phyloP scores from a whole-genome alignment of 2,888 invertebrate species.

The Adelognathus sp. region DNA sequence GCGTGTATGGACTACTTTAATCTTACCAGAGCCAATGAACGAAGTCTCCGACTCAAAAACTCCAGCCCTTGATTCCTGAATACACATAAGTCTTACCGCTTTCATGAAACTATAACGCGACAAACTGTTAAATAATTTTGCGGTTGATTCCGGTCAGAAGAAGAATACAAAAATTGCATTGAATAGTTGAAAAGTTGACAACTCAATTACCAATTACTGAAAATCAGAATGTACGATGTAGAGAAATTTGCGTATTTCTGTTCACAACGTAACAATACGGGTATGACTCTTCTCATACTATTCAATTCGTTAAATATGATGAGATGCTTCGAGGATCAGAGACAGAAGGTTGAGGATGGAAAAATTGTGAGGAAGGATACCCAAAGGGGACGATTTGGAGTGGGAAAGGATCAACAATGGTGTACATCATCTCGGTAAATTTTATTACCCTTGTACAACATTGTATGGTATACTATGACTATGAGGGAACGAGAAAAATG shows the following conservation, averaged over 20 bases:
- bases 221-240: not conserved
- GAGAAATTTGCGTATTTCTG: not conserved
- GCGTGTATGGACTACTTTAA: too few species aligned
- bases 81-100: not conserved
- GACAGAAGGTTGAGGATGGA: not conserved
- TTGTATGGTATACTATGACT: not conserved
- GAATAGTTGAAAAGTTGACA: not conserved
- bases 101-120: not conserved
- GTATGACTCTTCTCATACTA: not conserved
- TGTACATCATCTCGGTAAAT: not conserved
- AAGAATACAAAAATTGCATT: not conserved
- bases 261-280: not conserved
- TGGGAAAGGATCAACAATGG: not conserved
- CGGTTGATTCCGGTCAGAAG: too few species aligned
- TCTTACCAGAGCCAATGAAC: too few species aligned
- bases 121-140: not conserved
- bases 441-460: not conserved
- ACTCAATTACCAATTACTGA: too few species aligned
- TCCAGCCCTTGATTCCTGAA: too few species aligned
- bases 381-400: not conserved
- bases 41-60: too few species aligned
- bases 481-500: conserved; percentile 6
- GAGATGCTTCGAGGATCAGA: not conserved
- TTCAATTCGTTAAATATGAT: not conserved
- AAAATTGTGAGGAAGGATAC: not conserved